These are phyloP conservation scores for Altica lythri DNA, from an alignment of 2,888 invertebrate species.

Conservation along the genomic window DNA sequence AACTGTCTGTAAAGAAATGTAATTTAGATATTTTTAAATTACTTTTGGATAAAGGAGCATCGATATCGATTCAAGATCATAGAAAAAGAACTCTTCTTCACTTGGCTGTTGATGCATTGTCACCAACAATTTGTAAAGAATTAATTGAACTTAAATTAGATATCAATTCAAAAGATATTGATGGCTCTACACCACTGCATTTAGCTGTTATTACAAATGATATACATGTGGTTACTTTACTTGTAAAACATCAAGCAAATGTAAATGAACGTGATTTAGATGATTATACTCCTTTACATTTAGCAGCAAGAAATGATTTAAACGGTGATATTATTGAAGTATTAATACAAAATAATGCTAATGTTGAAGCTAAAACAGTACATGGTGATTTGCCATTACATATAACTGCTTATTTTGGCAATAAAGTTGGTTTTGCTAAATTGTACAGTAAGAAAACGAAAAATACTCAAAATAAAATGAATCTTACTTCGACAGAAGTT, in stretches of 20 bases:
- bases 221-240: conserved; percentile 29
- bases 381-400: conserved; percentile 42
- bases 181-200: conserved; percentile 42
- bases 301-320: conserved; percentile 32
- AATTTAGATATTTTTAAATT: conserved; percentile 26
- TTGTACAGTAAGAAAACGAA: conserved; percentile 32
- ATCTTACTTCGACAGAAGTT: no score
- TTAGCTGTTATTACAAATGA: conserved; percentile 37
- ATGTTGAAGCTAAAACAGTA: conserved; percentile 27
- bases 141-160: conserved; percentile 33
- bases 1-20: conserved; percentile 31
- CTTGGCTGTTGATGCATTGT: conserved; percentile 30
- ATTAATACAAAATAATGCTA: conserved; percentile 36
- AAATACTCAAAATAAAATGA: conserved; percentile 28
- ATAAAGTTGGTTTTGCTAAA: conserved; percentile 32
- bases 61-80: conserved; percentile 28
- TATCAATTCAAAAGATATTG: conserved; percentile 32
- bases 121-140: conserved; percentile 28
- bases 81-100: conserved; percentile 36
- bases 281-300: conserved; percentile 41
- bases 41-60: conserved; percentile 27
- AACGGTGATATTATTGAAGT: conserved; percentile 29
- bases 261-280: conserved; percentile 38
- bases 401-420: conserved; percentile 39
- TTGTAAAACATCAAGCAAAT: conserved; percentile 37